Base-by-base conservation (phyloP, 2,113 vertebrate genomes). In the Sarotherodon lohbergeri region DNA sequence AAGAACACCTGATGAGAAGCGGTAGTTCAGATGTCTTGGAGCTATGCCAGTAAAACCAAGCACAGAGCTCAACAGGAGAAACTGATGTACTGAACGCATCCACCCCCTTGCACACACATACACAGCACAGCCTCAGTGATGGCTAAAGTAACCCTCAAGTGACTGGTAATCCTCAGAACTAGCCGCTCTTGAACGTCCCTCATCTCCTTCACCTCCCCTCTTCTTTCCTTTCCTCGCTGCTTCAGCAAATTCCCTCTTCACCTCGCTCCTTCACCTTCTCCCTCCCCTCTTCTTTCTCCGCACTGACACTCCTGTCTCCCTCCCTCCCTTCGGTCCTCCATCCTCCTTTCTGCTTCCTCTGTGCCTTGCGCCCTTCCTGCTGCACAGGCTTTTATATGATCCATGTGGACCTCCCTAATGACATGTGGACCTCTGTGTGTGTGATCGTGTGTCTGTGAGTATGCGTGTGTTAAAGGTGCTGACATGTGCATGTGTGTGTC, bases 331-430 rank as follows among this genome's bases (percentile, higher is more conserved):
- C 43, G 2, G 71, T 50, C 71, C 71, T 76, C 71, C 71, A 76
- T 76, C 71, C 71, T 57, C 48, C 7, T 27, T 8, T 82, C 78
- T 85, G 32, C 84, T 87, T 84, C 84, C 88, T 84, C 80, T 61
- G 71, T 85, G 78, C 54, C 86, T 22, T 2, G 4, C 61, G 86
- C 73, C 73, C 86, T 92, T 94, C 92, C 91, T 90, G 85, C 92
- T 79, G 81, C 83, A 90, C 89, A 41, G 81, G 81, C 81, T 90
- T 94, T 94, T 94, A 93, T 93, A 87, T 82, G 85, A 91, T 91
- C 90, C 91, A 94, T 93, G 93, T 94, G 93, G 88, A 92, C 85
- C 81, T 85, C 87, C 83, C 86, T 92, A 94, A 92, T 92, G 93
- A 92, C 92, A 90, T 84, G 82, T 82, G 78, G 79, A 90, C 68